phyloP scores from a whole-genome alignment of 2,797 vertebrate species.

The Otus scops region DNA sequence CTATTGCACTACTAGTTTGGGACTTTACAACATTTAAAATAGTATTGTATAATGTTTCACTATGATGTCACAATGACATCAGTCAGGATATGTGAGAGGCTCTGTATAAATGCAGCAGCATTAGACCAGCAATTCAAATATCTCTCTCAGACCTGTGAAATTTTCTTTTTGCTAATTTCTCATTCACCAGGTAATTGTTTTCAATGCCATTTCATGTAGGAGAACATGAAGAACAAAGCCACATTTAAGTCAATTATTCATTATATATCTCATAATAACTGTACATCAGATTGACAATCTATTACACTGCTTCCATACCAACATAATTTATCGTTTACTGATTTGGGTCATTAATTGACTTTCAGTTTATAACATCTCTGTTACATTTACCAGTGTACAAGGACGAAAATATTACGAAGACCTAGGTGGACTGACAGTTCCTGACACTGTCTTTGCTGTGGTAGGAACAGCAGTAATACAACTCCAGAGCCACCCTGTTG shows the following conservation, averaged over 20 bases:
- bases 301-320: background rate
- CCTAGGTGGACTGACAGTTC: background rate
- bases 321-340: background rate
- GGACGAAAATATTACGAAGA: background rate
- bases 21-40: background rate
- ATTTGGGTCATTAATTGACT: background rate
- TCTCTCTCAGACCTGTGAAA: background rate
- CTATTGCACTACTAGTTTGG: background rate
- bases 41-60: background rate
- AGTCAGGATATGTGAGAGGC: background rate
- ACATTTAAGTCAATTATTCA: background rate
- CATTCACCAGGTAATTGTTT: background rate
- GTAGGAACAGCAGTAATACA: background rate
- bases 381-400: background rate
- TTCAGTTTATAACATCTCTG: background rate
- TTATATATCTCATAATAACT: background rate
- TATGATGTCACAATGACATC: background rate
- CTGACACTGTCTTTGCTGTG: background rate
- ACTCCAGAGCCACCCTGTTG: background rate
- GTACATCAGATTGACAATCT: background rate
- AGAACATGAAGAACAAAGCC: background rate
- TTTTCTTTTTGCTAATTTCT: background rate
- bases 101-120: background rate
- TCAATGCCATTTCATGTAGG: background rate
- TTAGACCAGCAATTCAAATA: background rate